Evolutionary conservation across 2,113 vertebrate species (phyloP), one percentile per base, ranked within the genome.

Genomic region (Mionectes macconnelli): DNA sequence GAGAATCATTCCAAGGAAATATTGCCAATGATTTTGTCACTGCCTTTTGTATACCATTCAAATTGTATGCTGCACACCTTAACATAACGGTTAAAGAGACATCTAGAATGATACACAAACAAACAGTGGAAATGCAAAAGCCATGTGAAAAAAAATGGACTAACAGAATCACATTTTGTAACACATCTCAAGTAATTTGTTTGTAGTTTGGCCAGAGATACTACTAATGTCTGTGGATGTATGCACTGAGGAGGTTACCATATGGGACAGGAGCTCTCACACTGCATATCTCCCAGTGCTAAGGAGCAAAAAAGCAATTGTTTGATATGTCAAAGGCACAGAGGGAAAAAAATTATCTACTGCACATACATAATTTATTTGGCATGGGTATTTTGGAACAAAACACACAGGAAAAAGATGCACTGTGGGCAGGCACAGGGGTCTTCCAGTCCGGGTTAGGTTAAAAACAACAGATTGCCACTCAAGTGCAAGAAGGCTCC

Each of bases 301-400:
- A 63, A 57, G n/a, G 47, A 12, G 9, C 7, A 63, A 76, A 87
- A 91, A 78, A 6, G 2, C 55, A 92, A 31, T 40, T 73, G 28
- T 27, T 49, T 24, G 21, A 21, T n/a, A n/a, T 10, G 37, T 20
- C 81, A 79, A 60, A 91, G 33, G 35, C 35, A 52, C 4, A 17
- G 31, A 18, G 6, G 0, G 8, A 35, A 57, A 50, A 33, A 69
- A 20, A 37, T 12, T 6, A 49, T 8, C 44, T 40, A 19, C 27
- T 14, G 23, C 10, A 53, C 25, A 28, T 12, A 37, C 5, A 35
- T 37, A 5, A 47, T 59, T 60, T 59, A 42, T 59, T 47, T 44
- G 49, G 16, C 30, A 76, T 0, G 0, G 8, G 27, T 7, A 35
- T 40, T 18, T 73, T 3, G 0, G 30, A 80, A 87, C 33, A 53